Evolutionary conservation across 2,888 invertebrate genomes (phyloP).

Genomic region (Stenodera caucasica): DNA sequence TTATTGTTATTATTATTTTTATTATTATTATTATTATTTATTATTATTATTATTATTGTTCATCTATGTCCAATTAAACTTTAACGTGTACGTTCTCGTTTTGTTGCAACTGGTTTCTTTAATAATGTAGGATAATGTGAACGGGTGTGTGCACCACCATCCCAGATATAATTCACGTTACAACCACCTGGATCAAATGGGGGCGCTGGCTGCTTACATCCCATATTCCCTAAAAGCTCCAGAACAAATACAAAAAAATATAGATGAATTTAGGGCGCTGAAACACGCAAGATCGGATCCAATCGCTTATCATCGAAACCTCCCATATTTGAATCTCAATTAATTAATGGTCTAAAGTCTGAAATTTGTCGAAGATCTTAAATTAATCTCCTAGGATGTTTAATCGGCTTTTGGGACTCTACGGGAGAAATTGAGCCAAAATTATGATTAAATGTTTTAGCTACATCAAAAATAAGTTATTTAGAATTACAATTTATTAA

Average conservation of each 20-base stretch:
- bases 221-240: conserved; percentile 24
- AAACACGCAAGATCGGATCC: conserved; percentile 28
- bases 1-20: conserved; percentile 24
- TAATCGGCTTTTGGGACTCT: too few species aligned
- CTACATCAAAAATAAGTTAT: too few species aligned
- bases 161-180: conserved; percentile 43
- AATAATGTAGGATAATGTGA: conserved; percentile 47
- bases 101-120: conserved; percentile 41
- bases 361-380: too few species aligned
- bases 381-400: too few species aligned
- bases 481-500: too few species aligned
- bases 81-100: conserved; percentile 38
- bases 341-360: too few species aligned
- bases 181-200: conserved; percentile 37
- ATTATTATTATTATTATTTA: not conserved
- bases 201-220: conserved; percentile 17
- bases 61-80: conserved; percentile 27
- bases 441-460: too few species aligned
- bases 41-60: not conserved
- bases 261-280: conserved; percentile 30
- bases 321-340: too few species aligned
- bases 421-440: too few species aligned
- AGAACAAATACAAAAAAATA: conserved; percentile 1
- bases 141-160: conserved; percentile 50
- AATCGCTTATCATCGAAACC: conserved; percentile 26